Evolutionary conservation across 1,140 invertebrate genomes (phyloP), one percentile per base, ranked within the genome.

Genomic region (Leucophenga varia): DNA sequence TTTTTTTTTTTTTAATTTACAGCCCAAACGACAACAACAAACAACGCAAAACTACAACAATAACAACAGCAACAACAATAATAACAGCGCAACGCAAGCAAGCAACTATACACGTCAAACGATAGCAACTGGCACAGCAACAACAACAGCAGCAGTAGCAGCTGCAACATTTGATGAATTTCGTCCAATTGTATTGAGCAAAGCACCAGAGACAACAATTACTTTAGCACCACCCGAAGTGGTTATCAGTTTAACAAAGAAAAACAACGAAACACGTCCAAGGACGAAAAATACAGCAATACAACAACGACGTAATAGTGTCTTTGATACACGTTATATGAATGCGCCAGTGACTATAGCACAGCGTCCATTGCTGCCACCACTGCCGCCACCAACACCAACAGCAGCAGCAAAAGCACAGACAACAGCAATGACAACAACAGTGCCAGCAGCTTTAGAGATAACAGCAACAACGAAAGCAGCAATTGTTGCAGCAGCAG

Each of bases 321-420:
- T 63, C 2, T 65, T 63, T 57, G 63, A 65, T 9, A 38, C 46
- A 3, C 50, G 63, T 7, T 57, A 54, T 16, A 52, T 59, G 8
- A 68, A 59, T 18, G 39, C 63, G 6, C 63, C 63, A 2, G 59
- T 65, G 63, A 63, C 63, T 1, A 65, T 65, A 30, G 63, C 63
- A 13, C 63, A 71, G 30, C 51, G 59, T 3, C 54, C 59, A 16
- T 63, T 68, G 64, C 59, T 64, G 32, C 28, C 28, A 7, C 28
- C 7, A 7, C 39, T 49, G 18, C 37, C 52, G 2, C 64, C 63
- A 8, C 48, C 58, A n/a, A n/a, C n/a, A n/a, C n/a, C n/a, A n/a
- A n/a, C n/a, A n/a, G 52, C 8, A 37, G 19, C 14, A 51, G 38
- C 13, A 21, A n/a, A 30, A 30, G 39, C 10, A 49, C 60, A 14